Evolutionary conservation across 2,888 invertebrate genomes (phyloP).

Genomic region (Escarpia spicata): DNA sequence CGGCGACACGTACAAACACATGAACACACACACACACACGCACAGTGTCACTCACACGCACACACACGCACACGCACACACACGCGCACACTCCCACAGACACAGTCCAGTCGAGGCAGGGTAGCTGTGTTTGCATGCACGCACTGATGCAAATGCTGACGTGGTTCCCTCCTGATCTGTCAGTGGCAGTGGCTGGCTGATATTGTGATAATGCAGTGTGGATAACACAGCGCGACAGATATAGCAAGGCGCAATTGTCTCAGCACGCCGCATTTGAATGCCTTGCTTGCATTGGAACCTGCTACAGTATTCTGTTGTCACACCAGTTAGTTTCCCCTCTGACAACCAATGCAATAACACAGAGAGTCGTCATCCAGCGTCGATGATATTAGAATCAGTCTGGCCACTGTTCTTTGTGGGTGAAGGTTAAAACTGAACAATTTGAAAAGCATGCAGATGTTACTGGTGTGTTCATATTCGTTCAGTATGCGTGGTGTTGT

Average conservation of each 20-base stretch:
- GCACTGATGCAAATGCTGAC: not conserved
- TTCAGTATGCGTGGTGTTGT: too few species aligned
- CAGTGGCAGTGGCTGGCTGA: not conserved
- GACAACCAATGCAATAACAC: not conserved
- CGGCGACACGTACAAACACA: too few species aligned
- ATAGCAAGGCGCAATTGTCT: not conserved
- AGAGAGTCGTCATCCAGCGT: not conserved
- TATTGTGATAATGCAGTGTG: not conserved
- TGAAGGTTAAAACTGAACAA: too few species aligned
- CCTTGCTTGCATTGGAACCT: not conserved
- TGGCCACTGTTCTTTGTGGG: too few species aligned
- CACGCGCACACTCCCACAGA: not conserved
- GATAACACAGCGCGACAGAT: not conserved
- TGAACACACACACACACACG: constrained; percentile 6
- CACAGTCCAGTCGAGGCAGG: not conserved
- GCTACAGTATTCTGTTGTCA: not conserved
- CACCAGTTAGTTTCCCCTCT: not conserved
- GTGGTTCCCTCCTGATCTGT: not conserved
- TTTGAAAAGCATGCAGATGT: too few species aligned
- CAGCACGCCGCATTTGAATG: not conserved
- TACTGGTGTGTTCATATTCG: too few species aligned
- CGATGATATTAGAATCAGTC: not conserved
- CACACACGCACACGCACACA: not conserved
- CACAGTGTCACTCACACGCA: not conserved
- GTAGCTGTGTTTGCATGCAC: not conserved